Evolutionary conservation across 2,888 invertebrate species (phyloP).

Genomic region (Baccha elongata): DNA sequence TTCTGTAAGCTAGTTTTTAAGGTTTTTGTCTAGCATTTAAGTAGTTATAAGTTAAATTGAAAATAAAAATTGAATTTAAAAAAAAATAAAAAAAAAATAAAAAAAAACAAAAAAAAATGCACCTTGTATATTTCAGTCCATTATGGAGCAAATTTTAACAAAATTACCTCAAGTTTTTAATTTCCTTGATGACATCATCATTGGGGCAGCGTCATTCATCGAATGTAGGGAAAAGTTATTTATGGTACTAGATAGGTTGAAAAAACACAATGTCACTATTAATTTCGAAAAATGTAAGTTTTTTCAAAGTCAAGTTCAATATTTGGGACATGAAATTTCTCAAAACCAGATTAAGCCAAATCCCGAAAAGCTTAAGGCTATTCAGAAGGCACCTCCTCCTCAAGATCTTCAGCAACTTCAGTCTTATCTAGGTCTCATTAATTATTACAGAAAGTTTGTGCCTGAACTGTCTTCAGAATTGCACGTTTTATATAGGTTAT

Average conservation of each 20-base stretch:
- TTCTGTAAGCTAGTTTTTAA: too few species aligned
- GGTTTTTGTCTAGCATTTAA: too few species aligned
- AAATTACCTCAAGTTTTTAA: conserved; percentile 8
- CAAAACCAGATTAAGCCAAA: conserved; percentile 44
- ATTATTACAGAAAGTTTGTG: too few species aligned
- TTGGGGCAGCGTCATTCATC: conserved; percentile 11
- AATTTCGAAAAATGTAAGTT: too few species aligned
- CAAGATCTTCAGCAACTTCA: conserved; percentile 59
- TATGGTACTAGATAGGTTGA: conserved; percentile 43
- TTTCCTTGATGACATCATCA: conserved; percentile 47
- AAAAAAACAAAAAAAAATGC: too few species aligned
- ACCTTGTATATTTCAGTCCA: too few species aligned
- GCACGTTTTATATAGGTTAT: conserved; percentile 49
- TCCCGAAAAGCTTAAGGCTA: conserved; percentile 37
- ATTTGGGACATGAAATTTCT: conserved; percentile 65
- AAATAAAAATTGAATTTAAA: too few species aligned
- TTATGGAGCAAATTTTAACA: conserved; percentile 54
- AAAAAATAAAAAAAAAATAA: too few species aligned
- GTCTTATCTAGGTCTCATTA: conserved; percentile 57
- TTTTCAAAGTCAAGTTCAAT: too few species aligned
- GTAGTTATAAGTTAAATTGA: too few species aligned
- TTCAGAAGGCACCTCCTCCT: conserved; percentile 43
- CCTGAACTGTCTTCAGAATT: conserved; percentile 47
- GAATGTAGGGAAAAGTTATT: conserved; percentile 54
- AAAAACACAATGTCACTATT: conserved; percentile 54